Evolutionary conservation across 2,888 invertebrate species (phyloP), one percentile per base, ranked within the genome.

Genomic region (Drosophila multiciliata): DNA sequence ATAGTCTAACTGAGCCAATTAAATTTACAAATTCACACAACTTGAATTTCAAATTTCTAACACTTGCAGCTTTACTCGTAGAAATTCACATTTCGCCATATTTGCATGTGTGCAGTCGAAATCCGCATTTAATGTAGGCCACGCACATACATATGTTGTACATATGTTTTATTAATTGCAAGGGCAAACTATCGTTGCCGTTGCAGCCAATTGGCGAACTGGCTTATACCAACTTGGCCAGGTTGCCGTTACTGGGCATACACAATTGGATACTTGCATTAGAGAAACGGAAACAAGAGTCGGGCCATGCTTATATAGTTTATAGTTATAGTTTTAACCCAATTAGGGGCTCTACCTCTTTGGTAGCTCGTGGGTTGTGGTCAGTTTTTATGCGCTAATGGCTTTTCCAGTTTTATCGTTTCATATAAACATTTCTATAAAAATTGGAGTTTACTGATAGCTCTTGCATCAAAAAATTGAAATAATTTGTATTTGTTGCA

Each of bases 41-140:
- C 78, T 84, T 75, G 71, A 68, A 80, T 80, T 87, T 60, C 42
- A 80, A 84, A 87, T 87, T 70, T 70, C 77, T 73, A 83, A 84
- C 73, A 80, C 75, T 75, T 82, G 73, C 77, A 67, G 75, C 61
- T 83, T 73, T 68, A 72, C 71, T 82, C 80, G 80, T 82, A 82
- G 67, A 87, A 84, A 87, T 87, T 86, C 71, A 79, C 20, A 73
- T 72, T 81, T 81, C 73, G 48, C 75, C 77, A 49, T 29, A 26
- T 15, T 49, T 54, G 45, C 48, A 32, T 53, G 40, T 58, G 26
- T 38, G 26, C 15, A 20, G 45, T 38, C 9, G 12, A 35, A 23
- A 23, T 15, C 29, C 20, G n/a, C 68, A 38, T 58, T 64, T 38
- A 36, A 57, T 62, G 26, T 75, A 62, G 52, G 40, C 55, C 55